Conservation (phyloP, 2,113 vertebrate species). For the Antechinus stuartii region DNA sequence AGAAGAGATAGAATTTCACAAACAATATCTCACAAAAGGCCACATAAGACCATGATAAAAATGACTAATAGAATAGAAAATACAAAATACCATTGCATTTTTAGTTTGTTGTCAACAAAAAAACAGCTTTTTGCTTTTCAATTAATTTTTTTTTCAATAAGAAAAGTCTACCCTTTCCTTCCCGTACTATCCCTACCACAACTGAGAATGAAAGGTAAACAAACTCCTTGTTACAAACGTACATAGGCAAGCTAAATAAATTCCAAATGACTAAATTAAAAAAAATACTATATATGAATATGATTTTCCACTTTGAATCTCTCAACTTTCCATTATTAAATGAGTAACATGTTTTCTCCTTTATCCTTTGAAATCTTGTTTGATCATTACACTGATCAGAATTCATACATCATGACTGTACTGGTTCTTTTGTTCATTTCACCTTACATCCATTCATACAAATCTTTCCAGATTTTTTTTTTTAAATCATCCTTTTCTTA, state of each 20-base stretch:
- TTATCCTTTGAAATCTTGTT: neutral
- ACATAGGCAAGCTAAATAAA: neutral
- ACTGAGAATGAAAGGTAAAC: neutral
- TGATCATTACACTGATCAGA: neutral
- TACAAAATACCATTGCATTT: neutral
- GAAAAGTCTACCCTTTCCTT: neutral
- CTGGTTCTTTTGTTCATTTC: neutral
- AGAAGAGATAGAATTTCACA: neutral
- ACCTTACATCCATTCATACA: neutral
- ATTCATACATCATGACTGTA: neutral
- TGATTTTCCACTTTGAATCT: neutral
- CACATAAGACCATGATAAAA: neutral
- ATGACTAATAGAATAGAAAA: neutral
- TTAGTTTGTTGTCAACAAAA: neutral
- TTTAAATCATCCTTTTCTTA: too few species aligned
- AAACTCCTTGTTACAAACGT: neutral
- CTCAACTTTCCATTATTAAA: neutral
- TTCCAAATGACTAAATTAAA: neutral
- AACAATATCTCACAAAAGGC: neutral
- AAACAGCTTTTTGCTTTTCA: neutral
- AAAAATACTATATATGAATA: neutral
- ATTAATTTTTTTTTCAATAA: neutral
- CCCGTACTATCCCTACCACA: neutral
- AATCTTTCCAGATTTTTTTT: too few species aligned
- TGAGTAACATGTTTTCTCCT: neutral